phyloP scores from a whole-genome alignment of 2,113 vertebrate genomes.

The Paraplagusia blochii region DNA sequence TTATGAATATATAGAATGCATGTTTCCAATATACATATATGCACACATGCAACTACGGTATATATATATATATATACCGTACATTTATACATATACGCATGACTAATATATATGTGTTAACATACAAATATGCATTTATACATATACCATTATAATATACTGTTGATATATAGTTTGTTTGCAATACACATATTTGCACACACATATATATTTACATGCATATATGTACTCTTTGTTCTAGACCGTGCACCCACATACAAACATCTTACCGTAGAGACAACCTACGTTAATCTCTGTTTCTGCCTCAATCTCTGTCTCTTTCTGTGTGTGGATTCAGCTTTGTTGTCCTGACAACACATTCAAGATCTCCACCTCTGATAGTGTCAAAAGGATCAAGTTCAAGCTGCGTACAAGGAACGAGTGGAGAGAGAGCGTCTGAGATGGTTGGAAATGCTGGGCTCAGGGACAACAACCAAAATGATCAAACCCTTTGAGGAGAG shows the following conservation, averaged over 20 bases:
- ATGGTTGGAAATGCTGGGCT: neutral
- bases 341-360: conserved; percentile 61
- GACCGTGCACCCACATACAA: conserved; percentile 11
- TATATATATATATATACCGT: too few relatives aligned
- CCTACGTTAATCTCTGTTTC: too few relatives aligned
- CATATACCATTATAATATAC: too few relatives aligned
- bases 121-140: too few relatives aligned
- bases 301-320: conserved; percentile 2
- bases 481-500: neutral
- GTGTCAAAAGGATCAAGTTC: conserved; percentile 54
- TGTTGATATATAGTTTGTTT: too few relatives aligned
- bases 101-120: too few relatives aligned
- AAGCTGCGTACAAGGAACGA: conserved; percentile 40
- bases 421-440: neutral
- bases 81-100: too few relatives aligned
- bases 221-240: conserved; percentile 38
- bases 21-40: conserved; percentile 55
- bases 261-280: conserved; percentile 39
- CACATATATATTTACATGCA: too few relatives aligned
- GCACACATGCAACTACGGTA: conserved; percentile 23
- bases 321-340: conserved; percentile 60
- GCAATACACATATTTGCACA: too few relatives aligned
- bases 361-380: conserved; percentile 65
- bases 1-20: too few relatives aligned
- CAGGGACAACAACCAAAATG: neutral